Conservation (phyloP, 2,888 invertebrate genomes). For the Drosophila nigricruria region DNA sequence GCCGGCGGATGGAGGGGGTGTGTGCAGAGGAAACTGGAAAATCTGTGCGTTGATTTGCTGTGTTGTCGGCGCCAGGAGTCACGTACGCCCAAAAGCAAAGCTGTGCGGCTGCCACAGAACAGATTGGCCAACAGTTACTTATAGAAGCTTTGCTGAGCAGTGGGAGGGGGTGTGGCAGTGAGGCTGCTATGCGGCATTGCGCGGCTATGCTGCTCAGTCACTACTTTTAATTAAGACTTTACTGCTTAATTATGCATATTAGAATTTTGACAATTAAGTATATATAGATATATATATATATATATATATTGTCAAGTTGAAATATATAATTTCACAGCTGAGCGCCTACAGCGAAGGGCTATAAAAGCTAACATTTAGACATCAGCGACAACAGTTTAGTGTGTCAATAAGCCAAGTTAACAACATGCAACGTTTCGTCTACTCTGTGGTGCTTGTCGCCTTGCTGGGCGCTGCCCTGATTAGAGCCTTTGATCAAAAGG, state of each 20-base stretch:
- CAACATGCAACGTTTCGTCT: constrained; percentile 52
- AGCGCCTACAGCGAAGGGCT: constrained; percentile 40
- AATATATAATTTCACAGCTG: constrained; percentile 78
- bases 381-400: constrained; percentile 41
- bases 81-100: constrained; percentile 47
- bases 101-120: constrained; percentile 10
- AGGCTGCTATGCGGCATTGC: background rate
- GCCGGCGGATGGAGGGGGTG: background rate
- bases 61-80: constrained; percentile 37
- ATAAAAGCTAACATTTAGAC: constrained; percentile 45
- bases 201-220: background rate
- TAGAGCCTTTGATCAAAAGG: constrained; percentile 61
- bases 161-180: background rate
- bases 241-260: constrained; percentile 45
- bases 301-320: constrained; percentile 19
- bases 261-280: constrained; percentile 27
- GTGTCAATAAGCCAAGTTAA: constrained; percentile 19
- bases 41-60: constrained; percentile 55
- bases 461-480: constrained; percentile 48
- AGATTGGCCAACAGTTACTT: constrained; percentile 9
- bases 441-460: constrained; percentile 27
- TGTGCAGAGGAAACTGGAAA: constrained; percentile 32
- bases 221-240: constrained; percentile 19
- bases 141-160: constrained; percentile 2
- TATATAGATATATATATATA: background rate